A percentile compares a stretch with the other conserved stretches of the same genome.
Evolutionary conservation across 2,797 vertebrate species (phyloP).

Genomic region (Pantherophis vulpinus): DNA sequence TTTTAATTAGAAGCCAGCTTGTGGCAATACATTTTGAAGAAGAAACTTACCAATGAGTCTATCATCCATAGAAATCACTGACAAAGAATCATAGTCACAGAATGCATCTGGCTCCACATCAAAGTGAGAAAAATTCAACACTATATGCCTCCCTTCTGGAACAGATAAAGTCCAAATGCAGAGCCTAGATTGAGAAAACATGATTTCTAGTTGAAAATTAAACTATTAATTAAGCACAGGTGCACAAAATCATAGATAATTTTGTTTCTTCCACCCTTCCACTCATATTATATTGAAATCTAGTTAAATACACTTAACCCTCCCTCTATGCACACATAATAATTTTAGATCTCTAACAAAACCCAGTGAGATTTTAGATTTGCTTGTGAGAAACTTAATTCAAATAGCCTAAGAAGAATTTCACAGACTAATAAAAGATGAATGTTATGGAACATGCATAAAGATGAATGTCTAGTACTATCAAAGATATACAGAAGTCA

Average conservation of each 20-base stretch:
- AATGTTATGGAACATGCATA: not conserved
- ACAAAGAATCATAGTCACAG: slow-evolving; percentile 69
- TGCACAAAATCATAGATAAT: not conserved
- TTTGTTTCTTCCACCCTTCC: not conserved
- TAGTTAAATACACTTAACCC: not conserved
- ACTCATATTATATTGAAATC: not conserved
- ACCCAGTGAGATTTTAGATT: not conserved
- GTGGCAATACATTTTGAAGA: not conserved
- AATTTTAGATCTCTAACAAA: not conserved
- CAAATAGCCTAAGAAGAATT: not conserved
- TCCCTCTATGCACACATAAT: not conserved
- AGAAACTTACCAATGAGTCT: slow-evolving; percentile 74
- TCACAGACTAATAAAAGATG: not conserved
- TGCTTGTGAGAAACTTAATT: not conserved
- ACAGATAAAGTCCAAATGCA: slow-evolving; percentile 77
- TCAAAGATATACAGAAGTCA: not conserved
- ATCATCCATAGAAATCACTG: slow-evolving; percentile 62
- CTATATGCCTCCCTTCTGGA: slow-evolving; percentile 64
- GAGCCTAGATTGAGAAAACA: slow-evolving; percentile 65
- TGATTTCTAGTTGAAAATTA: slow-evolving; percentile 14
- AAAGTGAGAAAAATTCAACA: slow-evolving; percentile 75
- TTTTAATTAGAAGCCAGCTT: not conserved
- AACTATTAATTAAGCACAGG: not conserved
- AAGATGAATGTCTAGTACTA: not conserved
- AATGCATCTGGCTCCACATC: slow-evolving; percentile 74